Base-by-base conservation (phyloP, 2,888 invertebrate genomes). In the Adelphocoris suturalis region DNA sequence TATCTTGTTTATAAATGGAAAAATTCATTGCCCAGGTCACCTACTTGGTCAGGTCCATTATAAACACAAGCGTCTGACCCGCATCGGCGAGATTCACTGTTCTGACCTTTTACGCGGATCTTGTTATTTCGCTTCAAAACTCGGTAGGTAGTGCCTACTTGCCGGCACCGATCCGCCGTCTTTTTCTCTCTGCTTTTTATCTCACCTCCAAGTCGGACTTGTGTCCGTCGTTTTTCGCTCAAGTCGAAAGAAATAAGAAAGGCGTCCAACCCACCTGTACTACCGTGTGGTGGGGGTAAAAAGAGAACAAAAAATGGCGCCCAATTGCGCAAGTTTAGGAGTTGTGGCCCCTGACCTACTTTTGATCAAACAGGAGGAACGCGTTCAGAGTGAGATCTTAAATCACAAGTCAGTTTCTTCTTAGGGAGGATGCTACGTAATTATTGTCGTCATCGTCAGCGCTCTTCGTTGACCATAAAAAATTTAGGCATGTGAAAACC, bases 251-350 rank as follows among this genome's bases (percentile, higher is more conserved):
- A 68, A 68, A 68, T 12, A 68, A 23, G 68, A 68, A 68, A 68
- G 68, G 68, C 23, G 23, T 23, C 23, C 11, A 68, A 61, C 61
- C 19, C 27, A 23, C 68, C 68, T 68, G 37, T 7, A 37, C 23
- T 5, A 19, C 16, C 23, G 23, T 23, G 19, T n/a, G 23, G 68
- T 23, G 78, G 78, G 78, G 47, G 78, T 37, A 78, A 78, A 78
- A 78, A 78, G 47, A 78, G 78, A 78, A 82, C 46, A 52, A 52
- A 82, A 82, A 23, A 52, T 82, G 82, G 82, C 82, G 82, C 55
- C 47, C 52, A 82, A 48, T 82, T 52, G 82, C 82, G 82, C 82
- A 82, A 82, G 82, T 82, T 82, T 52, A 82, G 52, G 52, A 82
- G 46, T 52, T 48, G 82, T 52, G 82, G 82, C 52, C 82, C 82